Base-by-base conservation (phyloP, 2,888 invertebrate genomes). In the Ditylenchus weischeri region DNA sequence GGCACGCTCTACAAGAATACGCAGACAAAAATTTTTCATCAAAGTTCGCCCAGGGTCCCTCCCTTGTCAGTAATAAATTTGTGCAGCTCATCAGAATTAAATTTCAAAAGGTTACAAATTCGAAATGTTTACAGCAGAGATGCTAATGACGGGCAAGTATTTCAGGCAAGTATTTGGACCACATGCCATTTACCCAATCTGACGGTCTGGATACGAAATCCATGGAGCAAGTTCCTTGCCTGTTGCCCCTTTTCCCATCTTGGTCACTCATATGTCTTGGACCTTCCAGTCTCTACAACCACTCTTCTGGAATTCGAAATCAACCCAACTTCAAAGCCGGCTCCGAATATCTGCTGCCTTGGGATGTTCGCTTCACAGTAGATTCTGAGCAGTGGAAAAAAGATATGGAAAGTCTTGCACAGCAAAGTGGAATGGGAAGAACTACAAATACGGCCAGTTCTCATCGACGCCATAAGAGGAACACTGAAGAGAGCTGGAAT, bases 251-350 rank as follows among this genome's bases (percentile, higher is more conserved):
- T 72, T 93, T 90, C 86, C 89, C 91, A 0, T 91, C 91, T 76
- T 95, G 93, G 93, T 90, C 91, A 11, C 86, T 96, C 63, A 88
- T 91, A 48, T 92, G 92, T 82, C 87, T 94, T 10, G 96, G 95
- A 0, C 89, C 91, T 0, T 91, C 92, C 54, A 91, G 90, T 66
- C 86, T 92, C 38, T 96, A 96, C 85, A 91, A 72, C 23, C 78
- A 78, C 62, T 54, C 62, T 21, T 57, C 64, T 72, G 92, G 92
- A 0, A 85, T 93, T 65, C 89, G 90, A 62, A 93, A 94, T 83
- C 91, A 93, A 84, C 91, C 92, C 0, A 94, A 94, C 5, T 91
- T 95, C 84, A 86, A 93, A 66, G 88, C 90, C 60, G 91, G 91
- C 65, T 90, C 92, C 60, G 92, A 93, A 83, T 93, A 90, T 83